Percentiles rank a stretch among this genome's conserved stretches.
Conservation (phyloP, 1,140 invertebrate species). For the Brachionus rotundiformis region DNA sequence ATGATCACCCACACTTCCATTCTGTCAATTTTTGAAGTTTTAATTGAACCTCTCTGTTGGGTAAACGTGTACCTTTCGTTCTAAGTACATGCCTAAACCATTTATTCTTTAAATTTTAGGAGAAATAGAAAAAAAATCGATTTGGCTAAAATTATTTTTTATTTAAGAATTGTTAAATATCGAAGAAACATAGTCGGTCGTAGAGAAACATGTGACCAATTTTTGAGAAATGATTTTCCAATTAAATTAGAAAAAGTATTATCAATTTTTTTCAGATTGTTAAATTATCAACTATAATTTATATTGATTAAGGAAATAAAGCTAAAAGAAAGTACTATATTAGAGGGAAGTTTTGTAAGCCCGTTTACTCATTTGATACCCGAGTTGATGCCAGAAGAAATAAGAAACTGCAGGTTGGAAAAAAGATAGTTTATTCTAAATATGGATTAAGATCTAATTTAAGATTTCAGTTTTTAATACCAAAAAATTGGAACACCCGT, state of each 20-base stretch:
- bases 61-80: no score
- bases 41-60: no score
- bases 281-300: no score
- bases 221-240: conserved; percentile 66
- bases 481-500: conserved; percentile 73
- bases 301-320: conserved; percentile 32
- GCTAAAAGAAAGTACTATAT: conserved; percentile 42
- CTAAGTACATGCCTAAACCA: no score
- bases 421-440: neutral
- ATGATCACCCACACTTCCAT: no score
- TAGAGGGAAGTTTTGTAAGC: conserved; percentile 56
- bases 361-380: neutral
- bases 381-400: conserved; percentile 10
- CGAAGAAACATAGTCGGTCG: neutral
- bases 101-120: no score
- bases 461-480: conserved; percentile 72
- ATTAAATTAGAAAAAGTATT: conserved; percentile 68
- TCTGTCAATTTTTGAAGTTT: no score
- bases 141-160: no score
- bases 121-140: no score
- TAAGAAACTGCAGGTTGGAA: neutral
- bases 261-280: no score
- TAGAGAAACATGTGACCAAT: conserved; percentile 8
- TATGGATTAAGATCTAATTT: conserved; percentile 47
- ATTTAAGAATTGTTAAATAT: conserved; percentile 17